Evolutionary conservation across 2,797 vertebrate species (phyloP).

Genomic region (Peromyscus eremicus): DNA sequence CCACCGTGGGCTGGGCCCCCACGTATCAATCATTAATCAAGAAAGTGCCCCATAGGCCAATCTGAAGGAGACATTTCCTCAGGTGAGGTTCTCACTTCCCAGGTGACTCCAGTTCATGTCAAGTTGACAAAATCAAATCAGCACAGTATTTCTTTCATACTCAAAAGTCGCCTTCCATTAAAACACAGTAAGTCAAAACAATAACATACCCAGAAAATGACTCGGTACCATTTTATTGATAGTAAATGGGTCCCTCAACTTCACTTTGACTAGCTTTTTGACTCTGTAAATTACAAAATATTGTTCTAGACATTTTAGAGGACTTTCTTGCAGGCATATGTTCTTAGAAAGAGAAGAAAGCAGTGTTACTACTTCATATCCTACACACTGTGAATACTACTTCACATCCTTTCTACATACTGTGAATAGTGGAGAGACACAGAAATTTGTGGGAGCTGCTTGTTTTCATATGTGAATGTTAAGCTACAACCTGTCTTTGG

Average conservation of each 20-base stretch:
- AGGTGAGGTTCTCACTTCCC: background rate
- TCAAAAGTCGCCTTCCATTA: background rate
- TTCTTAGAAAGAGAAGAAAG: slow-evolving; percentile 17
- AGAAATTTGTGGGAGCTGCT: background rate
- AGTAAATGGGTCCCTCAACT: background rate
- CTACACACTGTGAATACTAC: too few relatives aligned
- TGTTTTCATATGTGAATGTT: slow-evolving; percentile 12
- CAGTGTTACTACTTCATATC: background rate
- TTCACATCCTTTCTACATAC: too few relatives aligned
- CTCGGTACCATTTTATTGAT: background rate
- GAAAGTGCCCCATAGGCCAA: too few relatives aligned
- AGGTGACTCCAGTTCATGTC: background rate
- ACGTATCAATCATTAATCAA: too few relatives aligned
- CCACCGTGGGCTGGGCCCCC: too few relatives aligned
- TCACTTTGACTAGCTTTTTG: background rate
- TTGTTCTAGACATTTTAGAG: background rate
- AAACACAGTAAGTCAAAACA: background rate
- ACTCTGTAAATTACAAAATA: slow-evolving; percentile 17
- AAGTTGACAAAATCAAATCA: background rate
- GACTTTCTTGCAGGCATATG: background rate
- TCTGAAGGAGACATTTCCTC: background rate
- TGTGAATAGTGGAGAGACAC: background rate
- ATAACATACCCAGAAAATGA: slow-evolving; percentile 21
- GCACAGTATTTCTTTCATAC: background rate
- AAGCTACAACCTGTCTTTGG: background rate